Conservation (phyloP, 1,140 invertebrate genomes). For the Mizuhopecten yessoensis region DNA sequence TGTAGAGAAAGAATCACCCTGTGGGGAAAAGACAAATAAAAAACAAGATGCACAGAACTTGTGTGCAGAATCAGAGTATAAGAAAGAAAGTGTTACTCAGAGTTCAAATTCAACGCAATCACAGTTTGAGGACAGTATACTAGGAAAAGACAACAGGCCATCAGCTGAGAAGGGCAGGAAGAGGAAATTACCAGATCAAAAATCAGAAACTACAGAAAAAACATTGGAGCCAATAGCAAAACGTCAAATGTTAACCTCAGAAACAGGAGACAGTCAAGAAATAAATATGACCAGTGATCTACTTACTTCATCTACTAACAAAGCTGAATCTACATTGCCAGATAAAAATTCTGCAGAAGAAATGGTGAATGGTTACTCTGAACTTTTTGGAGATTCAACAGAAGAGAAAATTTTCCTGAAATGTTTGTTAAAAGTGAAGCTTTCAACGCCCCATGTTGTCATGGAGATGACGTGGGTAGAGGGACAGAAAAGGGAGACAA, state of each 20-base stretch:
- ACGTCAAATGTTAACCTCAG: not conserved
- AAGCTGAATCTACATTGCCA: conserved; percentile 2
- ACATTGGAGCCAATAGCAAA: not conserved
- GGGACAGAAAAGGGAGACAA: conserved; percentile 66
- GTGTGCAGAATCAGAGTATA: not conserved
- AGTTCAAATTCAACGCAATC: not conserved
- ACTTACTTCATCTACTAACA: conserved; percentile 44
- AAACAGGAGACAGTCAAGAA: not conserved
- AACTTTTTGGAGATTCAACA: conserved; percentile 45
- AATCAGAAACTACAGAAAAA: not conserved
- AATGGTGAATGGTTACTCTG: conserved; percentile 45
- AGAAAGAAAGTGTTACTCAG: conserved; percentile 41
- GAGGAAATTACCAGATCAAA: not conserved
- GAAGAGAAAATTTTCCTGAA: conserved; percentile 66
- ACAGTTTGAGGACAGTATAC: not conserved
- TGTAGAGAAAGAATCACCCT: no score
- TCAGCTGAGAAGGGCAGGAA: not conserved
- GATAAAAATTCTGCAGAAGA: not conserved
- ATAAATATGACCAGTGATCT: not conserved
- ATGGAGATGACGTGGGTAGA: conserved; percentile 67
- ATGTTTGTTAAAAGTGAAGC: conserved; percentile 67
- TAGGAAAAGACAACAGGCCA: no score
- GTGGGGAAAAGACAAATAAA: no score
- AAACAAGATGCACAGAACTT: no score
- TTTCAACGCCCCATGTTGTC: conserved; percentile 55